Conservation (phyloP, 1,140 invertebrate genomes). For the Cepaea nemoralis region DNA sequence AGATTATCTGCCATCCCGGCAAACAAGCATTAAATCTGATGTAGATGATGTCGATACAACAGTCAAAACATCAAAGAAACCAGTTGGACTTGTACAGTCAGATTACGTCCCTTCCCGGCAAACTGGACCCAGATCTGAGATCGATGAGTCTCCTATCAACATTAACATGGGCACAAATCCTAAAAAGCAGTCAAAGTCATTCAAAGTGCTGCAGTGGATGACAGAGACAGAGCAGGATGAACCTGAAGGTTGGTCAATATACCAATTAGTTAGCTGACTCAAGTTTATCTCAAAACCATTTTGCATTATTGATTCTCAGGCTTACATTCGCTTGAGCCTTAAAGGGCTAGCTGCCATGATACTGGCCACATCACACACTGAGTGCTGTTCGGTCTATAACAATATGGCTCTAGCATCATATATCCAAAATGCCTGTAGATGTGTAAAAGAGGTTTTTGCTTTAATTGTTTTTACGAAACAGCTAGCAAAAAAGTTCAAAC, state of each 20-base stretch:
- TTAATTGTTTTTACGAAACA: too few species aligned
- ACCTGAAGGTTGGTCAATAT: slow-evolving; percentile 15
- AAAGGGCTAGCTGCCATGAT: too few species aligned
- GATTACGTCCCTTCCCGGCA: slow-evolving; percentile 25
- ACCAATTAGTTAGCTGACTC: too few species aligned
- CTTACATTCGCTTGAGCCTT: too few species aligned
- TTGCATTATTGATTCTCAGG: too few species aligned
- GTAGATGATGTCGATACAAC: not conserved
- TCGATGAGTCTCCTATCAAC: slow-evolving; percentile 42
- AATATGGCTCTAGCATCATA: too few species aligned
- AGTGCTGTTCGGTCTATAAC: too few species aligned
- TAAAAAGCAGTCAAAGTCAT: slow-evolving; percentile 62
- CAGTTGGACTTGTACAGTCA: slow-evolving; percentile 38
- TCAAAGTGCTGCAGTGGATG: slow-evolving; percentile 67
- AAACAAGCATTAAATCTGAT: not conserved
- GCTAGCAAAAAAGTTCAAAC: too few species aligned
- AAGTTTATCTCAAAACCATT: too few species aligned
- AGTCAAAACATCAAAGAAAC: slow-evolving; percentile 8
- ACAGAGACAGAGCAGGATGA: slow-evolving; percentile 61
- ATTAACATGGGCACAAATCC: slow-evolving; percentile 45
- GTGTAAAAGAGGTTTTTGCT: too few species aligned
- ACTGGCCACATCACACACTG: too few species aligned
- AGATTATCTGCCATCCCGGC: slow-evolving; percentile 25
- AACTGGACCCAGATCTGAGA: slow-evolving; percentile 38
- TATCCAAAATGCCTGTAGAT: too few species aligned